These are phyloP conservation scores for Isurus oxyrinchus DNA, from an alignment of 2,113 vertebrate species.

Conservation along the genomic window DNA sequence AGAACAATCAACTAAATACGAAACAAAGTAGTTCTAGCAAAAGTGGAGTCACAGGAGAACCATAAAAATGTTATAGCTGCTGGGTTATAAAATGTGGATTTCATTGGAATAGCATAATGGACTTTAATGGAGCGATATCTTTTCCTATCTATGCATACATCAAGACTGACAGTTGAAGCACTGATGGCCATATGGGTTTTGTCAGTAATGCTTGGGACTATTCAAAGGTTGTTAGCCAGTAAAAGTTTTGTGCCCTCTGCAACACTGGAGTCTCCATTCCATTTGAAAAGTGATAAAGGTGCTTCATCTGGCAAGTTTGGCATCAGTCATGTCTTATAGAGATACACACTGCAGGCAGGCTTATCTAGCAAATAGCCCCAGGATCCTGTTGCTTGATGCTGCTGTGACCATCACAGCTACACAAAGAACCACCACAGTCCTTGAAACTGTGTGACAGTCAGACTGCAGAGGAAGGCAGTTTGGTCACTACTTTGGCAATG, in stretches of 20 bases:
- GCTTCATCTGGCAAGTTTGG: background rate
- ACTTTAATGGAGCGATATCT: background rate
- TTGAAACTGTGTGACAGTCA: background rate
- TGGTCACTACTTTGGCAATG: background rate
- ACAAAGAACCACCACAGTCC: background rate
- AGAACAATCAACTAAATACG: background rate
- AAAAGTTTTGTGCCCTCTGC: background rate
- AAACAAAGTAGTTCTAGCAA: background rate
- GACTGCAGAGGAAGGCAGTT: background rate
- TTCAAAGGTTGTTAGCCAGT: background rate
- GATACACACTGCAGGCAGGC: background rate
- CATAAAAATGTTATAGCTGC: background rate
- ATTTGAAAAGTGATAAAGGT: background rate
- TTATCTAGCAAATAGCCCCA: background rate
- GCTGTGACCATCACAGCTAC: background rate
- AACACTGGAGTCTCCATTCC: background rate
- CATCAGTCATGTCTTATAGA: background rate
- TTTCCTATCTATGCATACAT: background rate
- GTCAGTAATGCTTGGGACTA: background rate
- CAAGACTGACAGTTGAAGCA: no score
- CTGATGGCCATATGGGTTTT: background rate
- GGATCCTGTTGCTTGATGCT: background rate
- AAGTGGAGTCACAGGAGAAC: background rate
- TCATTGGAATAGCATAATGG: background rate
- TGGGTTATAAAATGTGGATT: background rate